Evolutionary conservation across 2,113 vertebrate genomes (phyloP).

Genomic region (Ondatra zibethicus): DNA sequence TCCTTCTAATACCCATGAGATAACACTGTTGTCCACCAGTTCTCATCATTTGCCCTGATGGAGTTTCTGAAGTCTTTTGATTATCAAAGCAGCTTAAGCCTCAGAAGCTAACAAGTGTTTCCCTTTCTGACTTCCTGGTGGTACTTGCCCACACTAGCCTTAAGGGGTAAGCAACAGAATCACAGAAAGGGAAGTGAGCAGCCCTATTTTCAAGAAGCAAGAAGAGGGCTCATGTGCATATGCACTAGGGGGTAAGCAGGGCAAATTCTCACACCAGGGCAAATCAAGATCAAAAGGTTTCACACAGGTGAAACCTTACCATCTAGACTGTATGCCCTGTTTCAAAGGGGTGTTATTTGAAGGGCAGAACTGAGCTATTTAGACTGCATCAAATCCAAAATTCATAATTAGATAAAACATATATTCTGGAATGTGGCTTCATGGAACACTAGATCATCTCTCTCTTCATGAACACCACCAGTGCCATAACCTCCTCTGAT

Average conservation of each 20-base stretch:
- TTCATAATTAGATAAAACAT: slow-evolving; percentile 41
- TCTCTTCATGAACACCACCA: neutral
- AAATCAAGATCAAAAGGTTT: slow-evolving; percentile 16
- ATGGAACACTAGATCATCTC: neutral
- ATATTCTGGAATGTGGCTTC: slow-evolving; percentile 48
- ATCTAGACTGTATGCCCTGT: neutral
- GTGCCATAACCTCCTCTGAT: slow-evolving; percentile 27
- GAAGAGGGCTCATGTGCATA: neutral
- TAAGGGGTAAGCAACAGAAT: slow-evolving; percentile 30
- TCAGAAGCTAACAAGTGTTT: slow-evolving; percentile 58
- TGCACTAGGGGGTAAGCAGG: neutral
- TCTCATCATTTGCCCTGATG: slow-evolving; percentile 49
- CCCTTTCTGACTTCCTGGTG: slow-evolving; percentile 49
- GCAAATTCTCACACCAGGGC: neutral
- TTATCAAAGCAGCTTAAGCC: slow-evolving; percentile 63
- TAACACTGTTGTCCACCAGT: slow-evolving; percentile 41
- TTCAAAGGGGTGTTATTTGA: neutral
- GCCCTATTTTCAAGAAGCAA: neutral
- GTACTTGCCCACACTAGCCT: neutral
- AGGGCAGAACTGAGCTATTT: slow-evolving; percentile 7
- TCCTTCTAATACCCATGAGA: slow-evolving; percentile 50
- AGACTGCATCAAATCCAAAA: slow-evolving; percentile 27
- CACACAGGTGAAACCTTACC: neutral
- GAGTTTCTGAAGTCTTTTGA: slow-evolving; percentile 63
- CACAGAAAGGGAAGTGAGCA: slow-evolving; percentile 37